A percentile compares a stretch with the other conserved stretches of the same genome.
These are phyloP conservation scores for Dryas iulia DNA, from an alignment of 1,140 invertebrate species.

Conservation along the genomic window DNA sequence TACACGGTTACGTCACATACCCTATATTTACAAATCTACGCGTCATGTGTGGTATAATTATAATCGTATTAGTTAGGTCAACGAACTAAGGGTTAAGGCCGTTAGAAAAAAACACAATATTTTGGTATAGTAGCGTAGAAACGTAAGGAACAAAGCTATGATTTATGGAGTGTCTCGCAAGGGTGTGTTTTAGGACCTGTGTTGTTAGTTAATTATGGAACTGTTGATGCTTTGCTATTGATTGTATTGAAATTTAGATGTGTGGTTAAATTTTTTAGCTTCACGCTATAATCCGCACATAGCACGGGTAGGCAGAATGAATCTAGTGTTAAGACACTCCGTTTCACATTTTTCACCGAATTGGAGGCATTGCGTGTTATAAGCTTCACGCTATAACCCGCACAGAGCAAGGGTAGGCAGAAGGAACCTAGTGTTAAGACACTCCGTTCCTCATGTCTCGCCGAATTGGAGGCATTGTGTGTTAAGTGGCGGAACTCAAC, in stretches of 20 bases:
- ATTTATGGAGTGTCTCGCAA: not conserved
- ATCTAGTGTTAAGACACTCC: too few relatives aligned
- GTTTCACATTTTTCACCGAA: too few relatives aligned
- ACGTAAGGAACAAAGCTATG: not conserved
- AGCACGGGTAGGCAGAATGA: too few relatives aligned
- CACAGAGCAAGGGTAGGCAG: too few relatives aligned
- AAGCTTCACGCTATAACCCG: too few relatives aligned
- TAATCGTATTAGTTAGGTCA: constrained; percentile 70
- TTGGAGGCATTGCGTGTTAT: too few relatives aligned
- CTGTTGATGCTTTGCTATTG: not conserved
- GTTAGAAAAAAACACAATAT: constrained; percentile 24
- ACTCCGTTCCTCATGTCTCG: too few relatives aligned
- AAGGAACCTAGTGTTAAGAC: too few relatives aligned
- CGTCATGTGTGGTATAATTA: constrained; percentile 58
- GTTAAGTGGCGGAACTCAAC: too few relatives aligned
- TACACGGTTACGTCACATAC: constrained; percentile 46
- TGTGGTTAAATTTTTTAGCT: too few relatives aligned
- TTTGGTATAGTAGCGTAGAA: not conserved
- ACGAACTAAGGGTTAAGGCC: constrained; percentile 53
- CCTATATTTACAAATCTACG: constrained; percentile 60
- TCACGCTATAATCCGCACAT: too few relatives aligned
- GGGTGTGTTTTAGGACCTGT: not conserved
- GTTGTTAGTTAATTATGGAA: not conserved
- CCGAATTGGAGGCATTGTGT: too few relatives aligned
- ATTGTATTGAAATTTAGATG: not conserved